Base-by-base conservation (phyloP, 2,888 invertebrate genomes). In the Drosophila macrospina region DNA sequence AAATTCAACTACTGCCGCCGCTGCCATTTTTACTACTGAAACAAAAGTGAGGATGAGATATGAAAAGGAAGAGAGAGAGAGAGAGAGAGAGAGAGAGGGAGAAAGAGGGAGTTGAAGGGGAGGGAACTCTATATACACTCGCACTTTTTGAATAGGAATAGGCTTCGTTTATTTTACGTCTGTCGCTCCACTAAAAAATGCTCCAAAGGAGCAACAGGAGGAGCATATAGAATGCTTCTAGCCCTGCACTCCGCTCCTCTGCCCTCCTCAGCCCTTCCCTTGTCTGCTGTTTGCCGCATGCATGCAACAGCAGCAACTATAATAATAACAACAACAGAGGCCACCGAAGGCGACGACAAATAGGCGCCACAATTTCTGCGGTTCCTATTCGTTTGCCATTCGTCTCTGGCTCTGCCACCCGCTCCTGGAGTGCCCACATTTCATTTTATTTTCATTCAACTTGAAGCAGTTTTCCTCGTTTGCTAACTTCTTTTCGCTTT, bases 1-100 rank as follows among this genome's bases (percentile, higher is more conserved):
- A 85, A 86, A 88, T 86, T 86, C 89, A 86, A 88, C 85, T 88
- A 86, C 85, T 75, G 81, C 84, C 69, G 76, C 64, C 67, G 60
- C 63, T 64, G 61, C 67, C 44, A 55, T 57, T 57, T 60, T 54
- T 54, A 56, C 45, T 51, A 50, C 44, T 44, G 42, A 24, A 32
- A 44, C 59, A 51, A 60, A 41, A 48, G 48, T 37, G 20, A 1
- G 30, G 42, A 24, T 28, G 30, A 13, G 65, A 15, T 20, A 28
- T 28, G n/a, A n/a, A n/a, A n/a, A 39, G 44, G 32, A 45, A 26
- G 28, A 30, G 16, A 4, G 8, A 15, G 34, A 13, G 36, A 26
- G 36, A 37, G 28, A 16, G 42, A 0, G 36, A 16, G 20, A 26
- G 34, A 30, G 16, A 3, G 8, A 15, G 34, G n/a, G 36, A 26